Evolutionary conservation across 2,797 vertebrate genomes (phyloP).

Genomic region (Halcyon leucocephala): DNA sequence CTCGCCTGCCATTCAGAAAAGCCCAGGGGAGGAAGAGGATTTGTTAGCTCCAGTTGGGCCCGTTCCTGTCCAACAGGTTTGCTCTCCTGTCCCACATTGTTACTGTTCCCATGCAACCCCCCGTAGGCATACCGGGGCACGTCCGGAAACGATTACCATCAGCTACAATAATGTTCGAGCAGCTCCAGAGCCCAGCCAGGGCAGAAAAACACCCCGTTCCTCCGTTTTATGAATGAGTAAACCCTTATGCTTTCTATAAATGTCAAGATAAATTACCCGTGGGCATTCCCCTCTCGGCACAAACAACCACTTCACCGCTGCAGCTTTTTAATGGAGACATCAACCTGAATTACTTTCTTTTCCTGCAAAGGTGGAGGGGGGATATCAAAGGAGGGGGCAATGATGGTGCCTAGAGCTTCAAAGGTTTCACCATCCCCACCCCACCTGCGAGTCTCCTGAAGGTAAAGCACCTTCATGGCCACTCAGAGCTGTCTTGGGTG

Average conservation of each 20-base stretch:
- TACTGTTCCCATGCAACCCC: conserved; percentile 55
- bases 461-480: not conserved
- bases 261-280: conserved; percentile 37
- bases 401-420: not conserved
- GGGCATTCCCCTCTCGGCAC: conserved; percentile 50
- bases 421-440: not conserved
- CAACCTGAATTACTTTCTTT: not conserved
- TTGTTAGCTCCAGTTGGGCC: not conserved
- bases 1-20: not conserved
- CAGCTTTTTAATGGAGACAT: not conserved
- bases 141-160: conserved; percentile 67
- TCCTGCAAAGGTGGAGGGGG: not conserved
- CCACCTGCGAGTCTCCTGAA: not conserved
- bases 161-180: conserved; percentile 40
- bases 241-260: conserved; percentile 65
- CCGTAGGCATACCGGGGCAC: conserved; percentile 60
- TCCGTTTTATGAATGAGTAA: conserved; percentile 57
- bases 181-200: conserved; percentile 30
- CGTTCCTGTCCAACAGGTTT: conserved; percentile 37
- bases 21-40: not conserved
- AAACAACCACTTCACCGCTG: not conserved
- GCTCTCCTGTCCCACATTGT: not conserved
- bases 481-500: accelerated
- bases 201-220: conserved; percentile 47
- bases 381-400: not conserved